phyloP scores from a whole-genome alignment of 2,888 invertebrate genomes.

The Caenorhabditis sp. region DNA sequence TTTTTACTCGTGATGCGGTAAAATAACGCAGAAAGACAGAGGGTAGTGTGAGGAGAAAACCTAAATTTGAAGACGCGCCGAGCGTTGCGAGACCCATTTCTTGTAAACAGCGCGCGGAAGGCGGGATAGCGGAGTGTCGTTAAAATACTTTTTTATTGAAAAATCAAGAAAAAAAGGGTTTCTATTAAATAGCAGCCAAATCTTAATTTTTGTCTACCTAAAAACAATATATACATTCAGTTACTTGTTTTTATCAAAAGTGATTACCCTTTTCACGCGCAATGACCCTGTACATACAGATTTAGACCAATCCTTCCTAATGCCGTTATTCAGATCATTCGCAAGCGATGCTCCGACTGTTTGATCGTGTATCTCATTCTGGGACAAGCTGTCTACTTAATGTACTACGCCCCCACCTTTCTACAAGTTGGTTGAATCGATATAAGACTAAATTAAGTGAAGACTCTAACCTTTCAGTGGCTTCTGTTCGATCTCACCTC shows the following conservation, averaged over 20 bases:
- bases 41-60: constrained; percentile 1
- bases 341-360: constrained; percentile 26
- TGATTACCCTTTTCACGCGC: no score
- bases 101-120: constrained; percentile 27
- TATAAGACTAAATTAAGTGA: not conserved
- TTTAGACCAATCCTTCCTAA: not conserved
- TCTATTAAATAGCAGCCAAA: no score
- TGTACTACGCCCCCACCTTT: constrained; percentile 63
- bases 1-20: constrained; percentile 3
- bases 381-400: constrained; percentile 64
- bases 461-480: constrained; percentile 37
- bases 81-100: constrained; percentile 47
- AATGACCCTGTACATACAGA: no score
- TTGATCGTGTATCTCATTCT: constrained; percentile 56
- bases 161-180: no score
- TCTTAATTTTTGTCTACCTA: no score
- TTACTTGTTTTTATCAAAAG: no score
- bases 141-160: no score
- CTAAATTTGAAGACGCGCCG: constrained; percentile 56
- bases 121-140: constrained; percentile 38
- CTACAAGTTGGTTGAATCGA: constrained; percentile 50
- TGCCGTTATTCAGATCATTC: constrained; percentile 3
- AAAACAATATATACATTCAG: no score
- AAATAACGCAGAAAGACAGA: constrained; percentile 3
- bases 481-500: constrained; percentile 63